phyloP scores from a whole-genome alignment of 1,140 invertebrate genomes.

The Rhyacophila brunnea region DNA sequence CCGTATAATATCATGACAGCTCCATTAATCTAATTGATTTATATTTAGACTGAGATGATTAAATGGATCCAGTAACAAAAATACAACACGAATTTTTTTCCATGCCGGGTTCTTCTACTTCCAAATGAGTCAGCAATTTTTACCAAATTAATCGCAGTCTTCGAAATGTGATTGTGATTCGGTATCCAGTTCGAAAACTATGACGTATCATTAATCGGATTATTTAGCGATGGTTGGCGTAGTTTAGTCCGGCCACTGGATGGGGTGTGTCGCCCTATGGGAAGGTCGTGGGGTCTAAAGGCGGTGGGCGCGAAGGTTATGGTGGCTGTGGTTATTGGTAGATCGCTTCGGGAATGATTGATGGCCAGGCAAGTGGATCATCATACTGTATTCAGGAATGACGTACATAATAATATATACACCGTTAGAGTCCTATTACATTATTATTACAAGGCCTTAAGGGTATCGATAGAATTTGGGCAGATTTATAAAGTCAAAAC shows the following conservation, averaged over 20 bases:
- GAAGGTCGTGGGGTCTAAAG: background rate
- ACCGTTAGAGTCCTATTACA: slow-evolving; percentile 13
- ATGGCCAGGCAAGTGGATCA: slow-evolving; percentile 24
- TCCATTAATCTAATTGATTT: too few species aligned
- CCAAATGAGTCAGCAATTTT: too few species aligned
- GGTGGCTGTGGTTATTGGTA: slow-evolving; percentile 4
- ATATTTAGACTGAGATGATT: too few species aligned
- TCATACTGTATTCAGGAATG: slow-evolving; percentile 14
- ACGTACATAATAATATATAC: slow-evolving; percentile 12
- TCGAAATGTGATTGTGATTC: background rate
- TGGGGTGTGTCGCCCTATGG: background rate
- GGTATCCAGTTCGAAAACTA: background rate
- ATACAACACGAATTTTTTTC: too few species aligned
- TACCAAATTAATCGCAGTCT: background rate
- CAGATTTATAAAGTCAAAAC: too few species aligned
- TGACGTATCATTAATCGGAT: slow-evolving; percentile 3
- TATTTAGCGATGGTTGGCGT: background rate
- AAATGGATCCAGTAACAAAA: too few species aligned
- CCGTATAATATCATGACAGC: too few species aligned
- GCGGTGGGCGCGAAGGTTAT: background rate
- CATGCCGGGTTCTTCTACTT: background rate
- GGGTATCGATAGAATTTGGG: too few species aligned
- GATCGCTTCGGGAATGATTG: slow-evolving; percentile 20
- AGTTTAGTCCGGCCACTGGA: background rate
- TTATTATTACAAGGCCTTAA: slow-evolving; percentile 14